Evolutionary conservation across 64 coral and sea anemone species (phyloP).

Genomic region (Cladopsammia gracilis): DNA sequence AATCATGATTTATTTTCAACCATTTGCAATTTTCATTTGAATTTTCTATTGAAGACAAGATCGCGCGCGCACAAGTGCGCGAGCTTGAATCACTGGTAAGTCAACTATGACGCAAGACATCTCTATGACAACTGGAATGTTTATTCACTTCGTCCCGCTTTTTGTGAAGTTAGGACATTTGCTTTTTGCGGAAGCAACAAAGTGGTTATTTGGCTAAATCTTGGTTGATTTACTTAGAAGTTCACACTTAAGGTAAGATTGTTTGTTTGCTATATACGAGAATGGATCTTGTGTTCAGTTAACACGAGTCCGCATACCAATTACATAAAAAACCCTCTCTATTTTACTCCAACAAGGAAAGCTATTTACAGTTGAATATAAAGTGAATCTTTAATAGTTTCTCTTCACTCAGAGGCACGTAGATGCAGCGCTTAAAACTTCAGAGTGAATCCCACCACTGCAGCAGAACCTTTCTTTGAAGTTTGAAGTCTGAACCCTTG

Average conservation of each 20-base stretch:
- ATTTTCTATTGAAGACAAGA: no score
- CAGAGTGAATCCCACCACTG: slow-evolving; percentile 75
- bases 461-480: slow-evolving; percentile 84
- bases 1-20: no score
- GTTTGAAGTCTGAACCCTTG: slow-evolving; percentile 88
- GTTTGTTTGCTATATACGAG: no score
- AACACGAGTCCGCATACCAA: no score
- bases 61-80: no score
- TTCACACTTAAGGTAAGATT: no score
- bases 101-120: background rate
- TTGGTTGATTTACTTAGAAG: no score
- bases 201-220: background rate
- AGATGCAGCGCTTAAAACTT: slow-evolving; percentile 77
- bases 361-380: slow-evolving; percentile 10
- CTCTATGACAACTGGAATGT: background rate
- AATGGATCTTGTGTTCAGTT: no score
- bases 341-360: background rate
- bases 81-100: no score
- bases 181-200: background rate
- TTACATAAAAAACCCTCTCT: background rate
- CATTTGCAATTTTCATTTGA: no score
- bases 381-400: background rate
- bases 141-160: background rate
- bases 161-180: background rate
- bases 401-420: no score